Evolutionary conservation across 2,888 invertebrate species (phyloP).

Genomic region (Oscheius sp.): DNA sequence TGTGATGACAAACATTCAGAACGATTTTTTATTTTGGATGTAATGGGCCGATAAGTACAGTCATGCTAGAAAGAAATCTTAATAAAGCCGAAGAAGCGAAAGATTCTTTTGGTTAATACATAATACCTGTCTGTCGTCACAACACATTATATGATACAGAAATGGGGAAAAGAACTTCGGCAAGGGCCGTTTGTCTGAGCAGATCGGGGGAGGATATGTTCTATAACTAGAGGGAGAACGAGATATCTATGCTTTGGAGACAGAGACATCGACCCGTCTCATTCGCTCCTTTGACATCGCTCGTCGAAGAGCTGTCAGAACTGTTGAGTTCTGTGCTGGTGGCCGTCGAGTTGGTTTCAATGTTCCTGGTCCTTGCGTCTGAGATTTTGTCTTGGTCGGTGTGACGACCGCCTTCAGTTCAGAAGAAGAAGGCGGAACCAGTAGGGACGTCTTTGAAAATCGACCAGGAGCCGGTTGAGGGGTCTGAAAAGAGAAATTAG

Average conservation of each 20-base stretch:
- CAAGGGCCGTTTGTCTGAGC: too few relatives aligned
- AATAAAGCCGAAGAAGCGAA: too few relatives aligned
- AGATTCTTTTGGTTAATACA: too few relatives aligned
- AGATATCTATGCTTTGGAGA: constrained; percentile 14
- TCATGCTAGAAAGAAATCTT: too few relatives aligned
- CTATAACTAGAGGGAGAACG: background rate
- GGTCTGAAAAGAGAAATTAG: constrained; percentile 10
- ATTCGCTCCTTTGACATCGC: constrained; percentile 47
- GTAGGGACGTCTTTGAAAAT: constrained; percentile 53
- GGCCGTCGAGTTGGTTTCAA: constrained; percentile 18
- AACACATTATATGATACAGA: too few relatives aligned
- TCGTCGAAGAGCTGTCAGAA: constrained; percentile 49
- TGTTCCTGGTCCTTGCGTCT: constrained; percentile 31
- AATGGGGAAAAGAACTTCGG: too few relatives aligned
- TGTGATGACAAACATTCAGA: too few relatives aligned
- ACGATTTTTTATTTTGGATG: too few relatives aligned
- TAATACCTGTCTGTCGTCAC: too few relatives aligned
- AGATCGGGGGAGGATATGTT: background rate
- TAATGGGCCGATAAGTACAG: too few relatives aligned
- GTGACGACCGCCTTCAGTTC: constrained; percentile 56
- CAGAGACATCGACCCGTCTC: constrained; percentile 14
- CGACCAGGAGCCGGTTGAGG: constrained; percentile 20
- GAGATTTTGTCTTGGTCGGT: constrained; percentile 46
- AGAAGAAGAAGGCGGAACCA: constrained; percentile 51
- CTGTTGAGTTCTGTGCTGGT: constrained; percentile 38